Percentiles rank a stretch among this genome's conserved stretches.
Conservation (phyloP, 1,140 invertebrate species). For the Hormaphis cornu region DNA sequence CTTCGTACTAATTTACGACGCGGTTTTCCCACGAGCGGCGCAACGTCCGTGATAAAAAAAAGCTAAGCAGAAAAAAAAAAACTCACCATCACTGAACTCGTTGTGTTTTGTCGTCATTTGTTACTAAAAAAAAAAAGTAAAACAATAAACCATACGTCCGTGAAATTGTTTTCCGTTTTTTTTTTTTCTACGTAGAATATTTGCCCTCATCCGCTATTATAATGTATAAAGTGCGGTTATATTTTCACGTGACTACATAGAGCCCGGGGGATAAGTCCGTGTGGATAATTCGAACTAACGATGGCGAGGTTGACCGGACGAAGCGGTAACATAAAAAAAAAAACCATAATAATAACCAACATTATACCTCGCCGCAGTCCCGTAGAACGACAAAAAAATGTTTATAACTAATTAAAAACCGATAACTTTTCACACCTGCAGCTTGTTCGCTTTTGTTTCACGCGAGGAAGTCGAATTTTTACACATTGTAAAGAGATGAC, state of each 20-base stretch:
- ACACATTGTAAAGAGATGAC: no score
- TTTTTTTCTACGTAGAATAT: background rate
- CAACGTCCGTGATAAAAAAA: no score
- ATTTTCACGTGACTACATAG: slow-evolving; percentile 9
- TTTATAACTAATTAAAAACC: background rate
- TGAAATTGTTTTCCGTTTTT: slow-evolving; percentile 6
- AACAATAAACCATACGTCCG: background rate
- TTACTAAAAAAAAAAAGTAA: background rate
- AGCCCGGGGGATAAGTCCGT: background rate
- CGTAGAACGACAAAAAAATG: background rate
- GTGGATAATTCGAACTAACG: slow-evolving; percentile 5
- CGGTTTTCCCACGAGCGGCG: no score
- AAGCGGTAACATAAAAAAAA: background rate
- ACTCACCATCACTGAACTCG: no score
- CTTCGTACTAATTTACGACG: no score
- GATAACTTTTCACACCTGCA: background rate
- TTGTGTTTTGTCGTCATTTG: background rate
- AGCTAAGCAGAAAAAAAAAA: no score
- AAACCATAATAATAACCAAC: background rate
- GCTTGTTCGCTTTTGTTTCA: background rate
- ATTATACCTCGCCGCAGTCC: background rate
- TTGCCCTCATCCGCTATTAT: background rate
- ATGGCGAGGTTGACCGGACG: slow-evolving; percentile 13
- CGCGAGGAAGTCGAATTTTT: background rate
- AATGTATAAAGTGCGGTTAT: background rate